Evolutionary conservation across 35 echinoderm and acorn worm species (phyloP), one percentile per base, ranked within the genome.

Genomic region (Heliocidaris tuberculata): DNA sequence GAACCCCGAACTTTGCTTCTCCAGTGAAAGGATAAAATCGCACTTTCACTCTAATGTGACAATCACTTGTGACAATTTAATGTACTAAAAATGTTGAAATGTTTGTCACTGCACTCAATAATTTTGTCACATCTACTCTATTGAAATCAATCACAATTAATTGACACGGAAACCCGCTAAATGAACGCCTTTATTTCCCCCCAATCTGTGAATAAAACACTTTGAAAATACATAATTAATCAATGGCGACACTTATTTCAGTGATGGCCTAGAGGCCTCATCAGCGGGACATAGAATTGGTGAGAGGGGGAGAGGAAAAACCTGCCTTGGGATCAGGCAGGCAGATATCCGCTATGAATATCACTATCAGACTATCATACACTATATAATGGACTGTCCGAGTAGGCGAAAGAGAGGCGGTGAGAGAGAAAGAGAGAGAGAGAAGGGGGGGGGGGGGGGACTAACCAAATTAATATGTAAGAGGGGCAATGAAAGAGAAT

Each of bases 191-290:
- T 27, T 78, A 78, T 21, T 78, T 78, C 27, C 6, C 5, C 65
- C n/a, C n/a, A 78, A 78, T 78, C 19, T 78, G 21, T 78, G 65
- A 78, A 78, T 78, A 78, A n/a, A 78, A 78, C 65, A 78, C 65
- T n/a, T 78, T 78, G 8, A n/a, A 78, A 21, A 78, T n/a, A n/a
- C 21, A 19, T 78, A 78, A 78, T 78, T 78, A 78, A 78, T 78
- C 65, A 78, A 78, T 27, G 65, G 65, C 65, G 65, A 78, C 65
- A 78, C 65, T 78, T 78, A 78, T 78, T 78, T n/a, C 21, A 8
- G 65, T n/a, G 65, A 5, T 78, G 2, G 65, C 65, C 65, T 78
- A n/a, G 27, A 78, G 65, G 65, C 17, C 21, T 10, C 65, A 71
- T n/a, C 61, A 71, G 61, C 6, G 3, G 6, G 19, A 27, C 1